phyloP scores from a whole-genome alignment of 2,888 invertebrate species.

The Apocheima hispidaria region DNA sequence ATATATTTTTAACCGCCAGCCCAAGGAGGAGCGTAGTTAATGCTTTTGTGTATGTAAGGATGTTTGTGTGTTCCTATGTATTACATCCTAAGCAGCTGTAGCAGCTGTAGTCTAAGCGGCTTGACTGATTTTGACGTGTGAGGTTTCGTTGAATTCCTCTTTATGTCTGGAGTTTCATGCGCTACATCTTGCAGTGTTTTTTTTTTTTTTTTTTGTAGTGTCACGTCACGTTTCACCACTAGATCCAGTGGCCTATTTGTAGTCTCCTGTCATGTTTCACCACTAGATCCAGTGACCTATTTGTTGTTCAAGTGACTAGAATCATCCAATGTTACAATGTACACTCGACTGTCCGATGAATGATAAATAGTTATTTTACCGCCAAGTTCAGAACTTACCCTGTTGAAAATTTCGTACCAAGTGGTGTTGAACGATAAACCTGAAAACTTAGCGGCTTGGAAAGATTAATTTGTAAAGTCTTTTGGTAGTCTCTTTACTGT shows the following conservation, averaged over 20 bases:
- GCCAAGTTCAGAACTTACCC: slow-evolving; percentile 9
- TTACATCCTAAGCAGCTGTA: too few species aligned
- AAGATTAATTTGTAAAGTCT: slow-evolving; percentile 14
- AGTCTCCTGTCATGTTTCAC: background rate
- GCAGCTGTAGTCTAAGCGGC: too few species aligned
- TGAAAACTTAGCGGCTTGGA: slow-evolving; percentile 7
- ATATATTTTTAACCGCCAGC: too few species aligned
- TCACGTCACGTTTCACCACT: background rate
- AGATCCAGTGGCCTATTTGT: background rate
- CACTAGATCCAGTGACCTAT: background rate
- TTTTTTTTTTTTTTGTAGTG: background rate
- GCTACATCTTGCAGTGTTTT: too few species aligned
- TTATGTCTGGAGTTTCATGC: too few species aligned
- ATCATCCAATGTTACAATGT: background rate
- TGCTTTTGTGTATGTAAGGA: too few species aligned
- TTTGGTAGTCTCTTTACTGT: background rate
- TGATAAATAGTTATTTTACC: slow-evolving; percentile 20
- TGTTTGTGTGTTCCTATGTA: too few species aligned
- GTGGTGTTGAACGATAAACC: slow-evolving; percentile 13
- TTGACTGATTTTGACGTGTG: too few species aligned
- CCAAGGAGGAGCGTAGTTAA: too few species aligned
- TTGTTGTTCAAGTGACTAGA: background rate
- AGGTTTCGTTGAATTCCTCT: too few species aligned
- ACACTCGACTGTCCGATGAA: slow-evolving; percentile 7
- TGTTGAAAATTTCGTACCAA: slow-evolving; percentile 9